These are phyloP conservation scores for Nephrocerus scutellatus DNA, from an alignment of 2,888 invertebrate species.

Conservation along the genomic window DNA sequence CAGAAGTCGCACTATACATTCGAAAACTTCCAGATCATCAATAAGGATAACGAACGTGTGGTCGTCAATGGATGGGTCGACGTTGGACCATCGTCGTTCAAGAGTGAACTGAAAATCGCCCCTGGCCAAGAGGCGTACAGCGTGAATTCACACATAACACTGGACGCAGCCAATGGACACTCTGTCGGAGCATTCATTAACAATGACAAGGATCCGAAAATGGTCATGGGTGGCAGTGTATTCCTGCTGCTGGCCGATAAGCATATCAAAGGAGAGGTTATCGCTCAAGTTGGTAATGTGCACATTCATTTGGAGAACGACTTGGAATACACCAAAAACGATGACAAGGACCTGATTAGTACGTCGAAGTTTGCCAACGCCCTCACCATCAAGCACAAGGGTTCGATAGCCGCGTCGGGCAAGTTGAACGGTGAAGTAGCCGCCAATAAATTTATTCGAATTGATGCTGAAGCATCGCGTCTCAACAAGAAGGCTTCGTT, in stretches of 20 bases:
- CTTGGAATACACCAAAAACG: constrained; percentile 24
- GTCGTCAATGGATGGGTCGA: constrained; percentile 39
- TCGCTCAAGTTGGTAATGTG: constrained; percentile 28
- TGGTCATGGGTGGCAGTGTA: constrained; percentile 31
- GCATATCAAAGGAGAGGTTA: constrained; percentile 23
- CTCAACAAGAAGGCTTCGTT: constrained; percentile 54
- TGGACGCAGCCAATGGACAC: constrained; percentile 28
- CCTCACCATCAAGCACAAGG: constrained; percentile 24
- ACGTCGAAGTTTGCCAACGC: constrained; percentile 28
- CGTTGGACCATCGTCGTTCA: constrained; percentile 24
- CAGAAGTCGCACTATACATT: constrained; percentile 33
- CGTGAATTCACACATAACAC: constrained; percentile 29
- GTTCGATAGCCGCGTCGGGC: constrained; percentile 23
- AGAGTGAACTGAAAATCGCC: constrained; percentile 30
- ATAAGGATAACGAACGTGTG: constrained; percentile 26
- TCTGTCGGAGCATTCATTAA: constrained; percentile 34
- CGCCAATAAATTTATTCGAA: constrained; percentile 52
- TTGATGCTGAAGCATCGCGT: constrained; percentile 54
- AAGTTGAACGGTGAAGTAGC: constrained; percentile 54
- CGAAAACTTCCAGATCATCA: constrained; percentile 36
- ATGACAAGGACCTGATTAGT: constrained; percentile 14
- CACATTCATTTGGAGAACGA: constrained; percentile 20
- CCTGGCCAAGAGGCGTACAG: constrained; percentile 27
- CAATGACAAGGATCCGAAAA: constrained; percentile 28
- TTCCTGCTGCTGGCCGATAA: constrained; percentile 22